Evolutionary conservation across 2,888 invertebrate genomes (phyloP), one percentile per base, ranked within the genome.

Genomic region (Abrostola tripartita): DNA sequence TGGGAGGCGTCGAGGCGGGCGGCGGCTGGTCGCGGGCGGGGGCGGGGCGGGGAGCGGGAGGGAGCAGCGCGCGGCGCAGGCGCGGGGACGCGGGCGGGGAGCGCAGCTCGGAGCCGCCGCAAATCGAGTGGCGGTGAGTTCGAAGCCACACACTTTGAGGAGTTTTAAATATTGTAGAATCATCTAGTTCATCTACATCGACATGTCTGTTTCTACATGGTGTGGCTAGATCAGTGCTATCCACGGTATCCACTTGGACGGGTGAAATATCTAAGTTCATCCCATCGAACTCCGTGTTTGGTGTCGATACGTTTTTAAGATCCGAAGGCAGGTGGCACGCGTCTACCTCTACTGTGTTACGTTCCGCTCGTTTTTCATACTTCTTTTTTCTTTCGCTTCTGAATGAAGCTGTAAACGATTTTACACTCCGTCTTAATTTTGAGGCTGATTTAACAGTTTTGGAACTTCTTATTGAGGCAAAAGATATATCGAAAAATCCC

Each of bases 381-480:
- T 94, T 95, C 85, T 95, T 95, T 76, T 94, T 95, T 40, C 95
- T 87, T 83, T 95, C 95, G 72, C 94, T 94, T 74, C 95, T 88
- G 75, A 95, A 95, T 0, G 95, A 95, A 10, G 95, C 94, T n/a
- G 95, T 95, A 72, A 95, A 93, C 1, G 95, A 95, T 81, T 95
- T 95, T 8, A 95, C 94, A 75, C 95, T 94, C 54, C 95, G 86
- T 42, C 95, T 86, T 53, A 95, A 75, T 78, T 94, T 94, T 6
- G 95, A 94, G 0, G 95, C 94, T 0, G 95, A 95, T 78, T 95
- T 95, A 0, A 88, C 90, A 0, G 94, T 94, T 86, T 94, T 94
- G 0, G 94, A 91, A 68, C 91, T 90, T 55, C 90, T 84, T 68
- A 92, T 87, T 0, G 93, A 94, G 4, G 94, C 93, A 70, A 95